Evolutionary conservation across 2,797 vertebrate genomes (phyloP).

Genomic region (Sebastes elongatus): DNA sequence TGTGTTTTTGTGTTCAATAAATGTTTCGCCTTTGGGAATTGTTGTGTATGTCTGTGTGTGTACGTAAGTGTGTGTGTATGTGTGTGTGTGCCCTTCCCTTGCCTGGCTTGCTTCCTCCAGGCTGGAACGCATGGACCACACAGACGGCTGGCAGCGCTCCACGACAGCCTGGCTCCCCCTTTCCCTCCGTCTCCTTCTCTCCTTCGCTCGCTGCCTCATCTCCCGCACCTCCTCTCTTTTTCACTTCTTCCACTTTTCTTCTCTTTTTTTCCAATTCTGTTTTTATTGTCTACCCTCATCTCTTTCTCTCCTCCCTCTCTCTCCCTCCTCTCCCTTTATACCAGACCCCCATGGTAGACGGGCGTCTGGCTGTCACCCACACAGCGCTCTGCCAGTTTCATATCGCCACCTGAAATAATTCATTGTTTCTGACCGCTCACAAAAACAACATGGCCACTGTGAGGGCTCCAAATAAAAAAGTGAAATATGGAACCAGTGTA

Average conservation of each 20-base stretch:
- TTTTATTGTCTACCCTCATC: slow-evolving; percentile 43
- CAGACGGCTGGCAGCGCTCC: slow-evolving; percentile 85
- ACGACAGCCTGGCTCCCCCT: slow-evolving; percentile 77
- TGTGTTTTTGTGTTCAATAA: slow-evolving; percentile 72
- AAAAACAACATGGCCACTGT: slow-evolving; percentile 72
- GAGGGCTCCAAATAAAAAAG: slow-evolving; percentile 68
- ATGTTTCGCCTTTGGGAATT: slow-evolving; percentile 69
- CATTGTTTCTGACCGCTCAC: slow-evolving; percentile 69
- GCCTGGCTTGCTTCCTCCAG: slow-evolving; percentile 84
- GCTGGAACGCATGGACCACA: slow-evolving; percentile 87
- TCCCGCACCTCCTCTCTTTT: slow-evolving; percentile 52
- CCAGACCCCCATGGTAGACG: slow-evolving; percentile 65
- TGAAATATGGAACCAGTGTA: slow-evolving; percentile 66
- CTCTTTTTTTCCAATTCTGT: slow-evolving; percentile 12
- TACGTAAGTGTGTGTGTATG: slow-evolving; percentile 34
- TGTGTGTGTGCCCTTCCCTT: slow-evolving; percentile 73
- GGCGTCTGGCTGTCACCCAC: slow-evolving; percentile 67
- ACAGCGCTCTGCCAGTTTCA: slow-evolving; percentile 60
- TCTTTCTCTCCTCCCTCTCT: background rate
- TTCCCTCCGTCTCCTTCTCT: slow-evolving; percentile 55
- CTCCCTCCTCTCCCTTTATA: background rate
- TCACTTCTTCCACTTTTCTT: slow-evolving; percentile 24
- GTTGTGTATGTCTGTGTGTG: slow-evolving; percentile 42
- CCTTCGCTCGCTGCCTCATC: slow-evolving; percentile 53
- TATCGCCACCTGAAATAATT: slow-evolving; percentile 76